These are phyloP conservation scores for Caenorhabditis elegans DNA, from an alignment of 1,140 invertebrate species.

Conservation along the genomic window DNA sequence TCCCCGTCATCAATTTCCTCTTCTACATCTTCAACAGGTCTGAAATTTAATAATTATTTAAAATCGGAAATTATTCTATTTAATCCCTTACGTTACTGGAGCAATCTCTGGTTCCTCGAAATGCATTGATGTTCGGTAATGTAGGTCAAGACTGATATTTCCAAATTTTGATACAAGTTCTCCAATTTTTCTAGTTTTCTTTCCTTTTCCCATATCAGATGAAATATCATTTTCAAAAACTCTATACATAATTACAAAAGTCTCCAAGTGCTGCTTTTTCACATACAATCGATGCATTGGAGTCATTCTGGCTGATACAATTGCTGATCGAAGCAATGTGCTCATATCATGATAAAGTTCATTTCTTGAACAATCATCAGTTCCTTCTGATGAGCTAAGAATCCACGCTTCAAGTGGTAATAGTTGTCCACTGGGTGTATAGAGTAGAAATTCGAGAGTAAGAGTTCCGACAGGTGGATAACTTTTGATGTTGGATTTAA, in stretches of 20 bases:
- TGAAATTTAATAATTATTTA: not conserved
- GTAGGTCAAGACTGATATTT: not conserved
- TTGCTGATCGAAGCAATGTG: not conserved
- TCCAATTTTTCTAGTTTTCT: not conserved
- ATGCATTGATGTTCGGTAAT: not conserved
- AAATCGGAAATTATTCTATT: no score
- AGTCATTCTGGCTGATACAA: not conserved
- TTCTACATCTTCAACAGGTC: not conserved
- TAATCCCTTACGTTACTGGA: not conserved
- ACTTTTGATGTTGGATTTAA: not conserved
- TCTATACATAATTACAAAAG: conserved; percentile 2
- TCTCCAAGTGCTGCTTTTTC: not conserved
- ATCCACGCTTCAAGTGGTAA: not conserved
- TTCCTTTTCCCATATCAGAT: conserved; percentile 2
- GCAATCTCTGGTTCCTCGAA: conserved; percentile 9
- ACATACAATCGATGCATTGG: conserved; percentile 14
- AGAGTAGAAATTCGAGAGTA: not conserved
- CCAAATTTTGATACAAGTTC: conserved; percentile 1
- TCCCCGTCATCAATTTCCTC: not conserved
- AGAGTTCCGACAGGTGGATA: not conserved
- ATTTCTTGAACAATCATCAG: not conserved
- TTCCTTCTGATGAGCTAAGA: not conserved
- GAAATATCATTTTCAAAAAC: conserved; percentile 15
- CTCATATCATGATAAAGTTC: conserved; percentile 23
- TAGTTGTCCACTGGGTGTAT: conserved; percentile 1